Evolutionary conservation across 2,797 vertebrate genomes (phyloP), one percentile per base, ranked within the genome.

Genomic region (Siniperca undulata): DNA sequence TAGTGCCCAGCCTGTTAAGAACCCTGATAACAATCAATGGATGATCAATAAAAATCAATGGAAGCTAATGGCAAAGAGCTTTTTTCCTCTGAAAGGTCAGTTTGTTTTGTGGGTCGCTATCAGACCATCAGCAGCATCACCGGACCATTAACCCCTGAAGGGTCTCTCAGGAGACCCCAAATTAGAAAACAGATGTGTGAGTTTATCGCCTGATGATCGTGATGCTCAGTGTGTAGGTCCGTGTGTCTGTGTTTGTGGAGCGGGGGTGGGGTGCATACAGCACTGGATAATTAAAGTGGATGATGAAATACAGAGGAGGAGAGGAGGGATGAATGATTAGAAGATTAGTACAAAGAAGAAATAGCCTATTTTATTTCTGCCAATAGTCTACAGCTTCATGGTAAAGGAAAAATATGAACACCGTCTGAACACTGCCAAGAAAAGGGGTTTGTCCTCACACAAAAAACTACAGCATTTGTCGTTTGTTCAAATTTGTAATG

Each of bases 31-130:
- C 61, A 72, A 88, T 89, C 88, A 80, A 83, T 86, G 71, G 40
- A 53, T 77, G 87, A 92, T 92, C 87, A 93, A 89, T 91, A 86
- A 66, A 80, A 87, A 85, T 89, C 85, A 72, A 87, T 90, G 74
- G 62, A 22, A 34, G 74, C 86, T 86, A 86, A 90, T 83, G 81
- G 86, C 2, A 0, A 42, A 16, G 59, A 44, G 79, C 24, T 70
- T 82, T 66, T 84, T 75, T 70, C 64, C 76, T 71, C 66, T 80
- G 76, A 84, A 86, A 89, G 83, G 82, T 87, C 80, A 62, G 70
- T 70, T 36, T 27, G 67, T 80, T 84, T 86, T 82, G 77, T 69
- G 68, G 69, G 66, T 70, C 12, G 59, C 78, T 91, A 88, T 89
- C 88, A 78, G 86, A 85, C 72, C 83, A 85, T 89, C 90, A 90